phyloP scores from a whole-genome alignment of 2,797 vertebrate species.

The Cossypha dichroa region DNA sequence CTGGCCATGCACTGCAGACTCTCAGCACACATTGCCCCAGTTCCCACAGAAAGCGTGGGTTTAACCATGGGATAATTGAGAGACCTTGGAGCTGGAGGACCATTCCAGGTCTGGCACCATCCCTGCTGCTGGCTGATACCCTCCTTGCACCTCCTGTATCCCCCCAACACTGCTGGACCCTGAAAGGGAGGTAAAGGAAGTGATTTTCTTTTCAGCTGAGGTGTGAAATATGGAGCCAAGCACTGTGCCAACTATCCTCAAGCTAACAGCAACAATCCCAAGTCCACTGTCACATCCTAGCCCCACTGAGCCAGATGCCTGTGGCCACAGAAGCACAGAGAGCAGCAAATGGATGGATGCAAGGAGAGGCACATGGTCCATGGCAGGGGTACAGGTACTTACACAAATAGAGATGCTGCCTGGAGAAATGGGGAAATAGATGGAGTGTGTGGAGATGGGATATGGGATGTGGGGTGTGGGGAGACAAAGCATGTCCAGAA shows the following conservation, averaged over 20 bases:
- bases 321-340: background rate
- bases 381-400: background rate
- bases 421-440: background rate
- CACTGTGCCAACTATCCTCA: background rate
- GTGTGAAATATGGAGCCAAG: background rate
- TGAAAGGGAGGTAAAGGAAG: background rate
- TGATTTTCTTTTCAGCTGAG: background rate
- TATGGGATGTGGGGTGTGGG: background rate
- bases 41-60: accelerated
- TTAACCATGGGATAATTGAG: background rate
- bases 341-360: background rate
- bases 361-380: accelerated
- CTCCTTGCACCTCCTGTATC: background rate
- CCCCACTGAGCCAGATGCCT: background rate
- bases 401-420: background rate
- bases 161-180: background rate
- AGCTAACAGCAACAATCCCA: background rate
- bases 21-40: background rate
- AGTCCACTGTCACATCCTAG: background rate
- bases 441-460: background rate
- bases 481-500: background rate
- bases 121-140: background rate
- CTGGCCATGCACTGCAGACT: background rate
- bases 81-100: background rate
- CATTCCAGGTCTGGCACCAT: background rate